These are phyloP conservation scores for Spea multiplicata DNA, from an alignment of 2,113 vertebrate genomes.

Conservation along the genomic window DNA sequence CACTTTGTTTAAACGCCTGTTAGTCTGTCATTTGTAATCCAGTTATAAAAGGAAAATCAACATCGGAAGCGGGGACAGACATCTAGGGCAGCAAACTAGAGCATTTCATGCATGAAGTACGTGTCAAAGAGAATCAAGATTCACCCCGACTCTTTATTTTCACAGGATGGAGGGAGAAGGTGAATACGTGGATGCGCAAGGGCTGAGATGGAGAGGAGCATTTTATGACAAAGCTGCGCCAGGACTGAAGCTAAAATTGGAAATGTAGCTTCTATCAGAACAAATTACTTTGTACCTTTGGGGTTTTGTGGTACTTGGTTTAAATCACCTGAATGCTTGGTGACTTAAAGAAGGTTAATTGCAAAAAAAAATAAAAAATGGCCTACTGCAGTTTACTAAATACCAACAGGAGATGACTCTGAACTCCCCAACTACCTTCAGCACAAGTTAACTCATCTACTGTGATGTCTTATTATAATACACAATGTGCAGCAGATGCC, in stretches of 20 bases:
- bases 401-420: too few species aligned
- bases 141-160: conserved; percentile 38
- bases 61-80: conserved; percentile 23
- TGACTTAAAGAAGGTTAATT: too few species aligned
- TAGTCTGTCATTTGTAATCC: conserved; percentile 35
- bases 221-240: conserved; percentile 72
- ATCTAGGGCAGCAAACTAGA: conserved; percentile 47
- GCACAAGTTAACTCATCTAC: neutral
- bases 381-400: too few species aligned
- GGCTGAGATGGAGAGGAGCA: conserved; percentile 70
- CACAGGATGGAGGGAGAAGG: conserved; percentile 75
- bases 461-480: neutral
- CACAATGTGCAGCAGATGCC: neutral
- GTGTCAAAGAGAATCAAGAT: conserved; percentile 45
- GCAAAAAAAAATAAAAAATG: too few species aligned
- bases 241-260: conserved; percentile 71
- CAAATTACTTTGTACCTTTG: neutral
- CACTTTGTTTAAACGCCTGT: neutral
- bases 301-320: too few species aligned
- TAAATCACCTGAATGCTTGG: too few species aligned
- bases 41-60: conserved; percentile 14
- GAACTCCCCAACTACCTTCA: too few species aligned
- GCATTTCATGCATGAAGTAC: conserved; percentile 47
- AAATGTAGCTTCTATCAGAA: conserved; percentile 55
- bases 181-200: conserved; percentile 66